Conservation (phyloP, 2,888 invertebrate genomes). For the Glomeris marginata region DNA sequence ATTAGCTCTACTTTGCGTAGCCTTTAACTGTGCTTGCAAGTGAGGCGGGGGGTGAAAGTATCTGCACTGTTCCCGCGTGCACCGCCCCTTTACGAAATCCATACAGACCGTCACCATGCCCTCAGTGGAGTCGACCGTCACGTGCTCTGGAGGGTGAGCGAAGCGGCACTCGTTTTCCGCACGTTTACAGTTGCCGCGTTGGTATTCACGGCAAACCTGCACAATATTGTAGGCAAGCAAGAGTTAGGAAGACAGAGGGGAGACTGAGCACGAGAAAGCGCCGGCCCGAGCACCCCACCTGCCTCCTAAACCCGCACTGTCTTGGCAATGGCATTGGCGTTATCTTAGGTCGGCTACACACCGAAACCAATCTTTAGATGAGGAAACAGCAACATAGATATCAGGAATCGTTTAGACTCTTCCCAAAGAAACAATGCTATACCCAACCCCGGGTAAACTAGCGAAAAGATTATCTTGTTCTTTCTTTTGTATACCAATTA, state of each 20-base stretch:
- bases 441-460: too few relatives aligned
- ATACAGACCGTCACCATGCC: constrained; percentile 99
- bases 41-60: constrained; percentile 99
- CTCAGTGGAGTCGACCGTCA: constrained; percentile 82
- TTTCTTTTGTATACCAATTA: too few relatives aligned
- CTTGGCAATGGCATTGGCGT: too few relatives aligned
- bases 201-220: constrained; percentile 80
- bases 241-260: constrained; percentile 7
- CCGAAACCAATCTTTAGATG: too few relatives aligned
- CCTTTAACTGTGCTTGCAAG: constrained; percentile 98
- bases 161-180: constrained; percentile 96
- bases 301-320: too few relatives aligned
- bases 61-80: constrained; percentile 98
- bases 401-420: too few relatives aligned
- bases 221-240: constrained; percentile 13
- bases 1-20: constrained; percentile 47
- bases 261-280: too few relatives aligned
- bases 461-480: too few relatives aligned
- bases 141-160: constrained; percentile 94
- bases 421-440: too few relatives aligned
- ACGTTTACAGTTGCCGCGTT: constrained; percentile 96
- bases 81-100: constrained; percentile 98
- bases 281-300: too few relatives aligned
- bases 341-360: too few relatives aligned
- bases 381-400: too few relatives aligned